Base-by-base conservation (phyloP, 2,888 invertebrate species). In the Xestia ashworthii region DNA sequence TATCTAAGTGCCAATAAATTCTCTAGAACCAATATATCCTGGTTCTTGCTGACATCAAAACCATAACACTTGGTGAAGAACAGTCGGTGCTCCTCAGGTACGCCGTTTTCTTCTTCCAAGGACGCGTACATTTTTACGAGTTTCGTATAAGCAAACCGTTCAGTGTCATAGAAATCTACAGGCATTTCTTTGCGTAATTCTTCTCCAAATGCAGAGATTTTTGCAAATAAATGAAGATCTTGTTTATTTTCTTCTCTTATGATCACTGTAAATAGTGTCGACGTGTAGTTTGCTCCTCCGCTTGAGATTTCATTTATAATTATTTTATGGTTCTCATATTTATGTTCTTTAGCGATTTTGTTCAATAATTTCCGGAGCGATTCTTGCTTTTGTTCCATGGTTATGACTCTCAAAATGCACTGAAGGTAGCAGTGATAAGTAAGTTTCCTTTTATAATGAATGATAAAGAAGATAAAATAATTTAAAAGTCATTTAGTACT, bases 1-100 rank as follows among this genome's bases (percentile, higher is more conserved):
- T 83, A 94, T 14, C 90, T 90, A 44, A 83, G 73, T 3, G 66
- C 74, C 3, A 60, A 38, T 50, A 90, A 65, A 68, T 90, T 64
- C 60, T 88, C 88, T n/a, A 88, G 53, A 1, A 88, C 69, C 3
- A 88, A 14, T 8, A 76, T 87, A 19, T 88, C 88, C 25, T 82
- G 71, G n/a, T 76, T 78, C 22, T n/a, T 8, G 5, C 60, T 62
- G 1, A 78, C 62, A 32, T 87, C 76, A 19, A 32, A 78, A 0
- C 82, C 88, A 66, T 82, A 88, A 53, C 65, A 82, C 64, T 88
- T 87, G 5, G 83, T 55, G 25, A 87, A 84, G 16, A 12, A 67
- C 11, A 87, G 60, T 44, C 79, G 78, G n/a, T 87, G 48, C 50
- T 84, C 83, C 8, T 76, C 70, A 5, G 77, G 67, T 0, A 88